These are phyloP conservation scores for Megalops atlanticus DNA, from an alignment of 2,113 vertebrate species.

Conservation along the genomic window DNA sequence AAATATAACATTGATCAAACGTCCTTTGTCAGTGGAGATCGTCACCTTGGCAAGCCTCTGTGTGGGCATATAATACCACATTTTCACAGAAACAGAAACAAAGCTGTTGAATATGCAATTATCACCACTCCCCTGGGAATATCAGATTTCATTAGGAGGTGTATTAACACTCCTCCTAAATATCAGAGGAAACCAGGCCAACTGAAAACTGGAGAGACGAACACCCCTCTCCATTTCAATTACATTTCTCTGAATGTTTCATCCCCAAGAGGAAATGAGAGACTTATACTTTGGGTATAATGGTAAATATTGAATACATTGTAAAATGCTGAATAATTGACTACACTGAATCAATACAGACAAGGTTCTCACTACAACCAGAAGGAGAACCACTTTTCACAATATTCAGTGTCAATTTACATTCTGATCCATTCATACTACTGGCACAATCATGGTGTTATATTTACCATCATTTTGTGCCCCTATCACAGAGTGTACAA, in stretches of 20 bases:
- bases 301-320: not conserved
- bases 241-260: too few relatives aligned
- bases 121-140: slow-evolving; percentile 39
- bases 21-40: slow-evolving; percentile 52
- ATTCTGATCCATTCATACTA: too few relatives aligned
- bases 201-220: not conserved
- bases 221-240: not conserved
- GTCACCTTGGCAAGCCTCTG: slow-evolving; percentile 46
- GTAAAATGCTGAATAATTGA: not conserved
- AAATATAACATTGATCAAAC: slow-evolving; percentile 48
- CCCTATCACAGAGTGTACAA: too few relatives aligned
- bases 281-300: not conserved
- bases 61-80: slow-evolving; percentile 21
- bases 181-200: not conserved
- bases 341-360: not conserved
- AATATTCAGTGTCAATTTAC: too few relatives aligned
- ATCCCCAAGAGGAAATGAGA: not conserved
- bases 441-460: too few relatives aligned
- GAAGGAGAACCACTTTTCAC: not conserved
- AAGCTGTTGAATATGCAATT: slow-evolving; percentile 43
- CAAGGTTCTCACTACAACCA: not conserved
- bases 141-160: slow-evolving; percentile 41
- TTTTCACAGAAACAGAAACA: slow-evolving; percentile 36
- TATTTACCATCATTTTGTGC: too few relatives aligned
- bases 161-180: slow-evolving; percentile 21